These are phyloP conservation scores for Heterodera schachtii DNA, from an alignment of 1,140 invertebrate genomes.

Conservation along the genomic window DNA sequence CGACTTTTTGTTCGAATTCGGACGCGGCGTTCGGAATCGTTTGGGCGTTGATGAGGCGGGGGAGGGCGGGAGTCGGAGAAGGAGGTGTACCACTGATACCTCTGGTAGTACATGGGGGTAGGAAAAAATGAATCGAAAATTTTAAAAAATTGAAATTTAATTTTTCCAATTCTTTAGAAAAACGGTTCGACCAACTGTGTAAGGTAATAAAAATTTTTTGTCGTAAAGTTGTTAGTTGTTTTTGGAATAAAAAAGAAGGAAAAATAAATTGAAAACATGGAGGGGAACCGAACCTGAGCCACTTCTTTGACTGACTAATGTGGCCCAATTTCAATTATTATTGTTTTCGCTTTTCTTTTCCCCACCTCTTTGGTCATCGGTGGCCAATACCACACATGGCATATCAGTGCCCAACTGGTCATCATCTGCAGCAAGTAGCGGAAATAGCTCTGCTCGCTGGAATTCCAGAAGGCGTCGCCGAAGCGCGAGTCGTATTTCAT, in stretches of 20 bases:
- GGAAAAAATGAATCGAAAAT: not conserved
- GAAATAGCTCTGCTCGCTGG: conserved; percentile 85
- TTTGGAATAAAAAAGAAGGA: too few species aligned
- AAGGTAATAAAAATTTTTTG: too few species aligned
- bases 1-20: too few species aligned
- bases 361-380: conserved; percentile 74
- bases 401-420: conserved; percentile 98
- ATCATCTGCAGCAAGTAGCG: conserved; percentile 97
- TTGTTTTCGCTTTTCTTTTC: too few species aligned
- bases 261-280: too few species aligned
- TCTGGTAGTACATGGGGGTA: conserved; percentile 40
- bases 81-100: conserved; percentile 42
- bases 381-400: conserved; percentile 97
- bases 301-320: too few species aligned
- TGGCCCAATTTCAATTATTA: too few species aligned
- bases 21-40: too few species aligned
- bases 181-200: too few species aligned
- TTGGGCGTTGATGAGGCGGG: too few species aligned
- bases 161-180: not conserved
- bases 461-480: conserved; percentile 99
- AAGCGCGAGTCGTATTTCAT: conserved; percentile 93
- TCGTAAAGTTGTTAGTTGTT: too few species aligned
- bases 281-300: too few species aligned
- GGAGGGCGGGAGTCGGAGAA: conserved; percentile 35
- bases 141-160: not conserved